Conservation (phyloP, 2,797 vertebrate species). For the Anomalospiza imberbis region DNA sequence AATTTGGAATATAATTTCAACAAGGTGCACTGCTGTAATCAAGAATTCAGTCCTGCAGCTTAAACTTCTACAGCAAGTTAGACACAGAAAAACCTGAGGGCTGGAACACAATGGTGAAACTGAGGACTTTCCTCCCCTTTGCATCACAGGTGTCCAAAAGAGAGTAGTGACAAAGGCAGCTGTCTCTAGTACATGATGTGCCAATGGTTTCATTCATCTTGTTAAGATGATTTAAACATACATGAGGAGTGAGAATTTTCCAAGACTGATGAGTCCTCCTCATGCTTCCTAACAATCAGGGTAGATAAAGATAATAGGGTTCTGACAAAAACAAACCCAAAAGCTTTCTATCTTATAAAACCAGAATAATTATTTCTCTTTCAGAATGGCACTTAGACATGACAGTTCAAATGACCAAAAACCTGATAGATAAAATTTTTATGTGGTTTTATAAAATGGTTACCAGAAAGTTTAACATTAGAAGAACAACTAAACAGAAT, state of each 20-base stretch:
- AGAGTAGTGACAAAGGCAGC: neutral
- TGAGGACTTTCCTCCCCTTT: neutral
- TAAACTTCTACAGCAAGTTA: neutral
- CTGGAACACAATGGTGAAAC: neutral
- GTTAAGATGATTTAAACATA: neutral
- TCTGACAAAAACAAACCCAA: neutral
- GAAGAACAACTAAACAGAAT: neutral
- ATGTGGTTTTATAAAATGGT: neutral
- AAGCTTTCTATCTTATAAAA: neutral
- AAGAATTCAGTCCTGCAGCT: neutral
- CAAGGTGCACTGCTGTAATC: neutral
- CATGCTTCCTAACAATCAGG: neutral
- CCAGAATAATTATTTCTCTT: neutral
- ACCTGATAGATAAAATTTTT: neutral
- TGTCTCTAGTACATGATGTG: neutral
- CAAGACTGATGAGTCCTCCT: neutral
- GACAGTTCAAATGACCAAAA: neutral
- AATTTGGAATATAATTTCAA: neutral
- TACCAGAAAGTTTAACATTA: neutral
- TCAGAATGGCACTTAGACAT: neutral
- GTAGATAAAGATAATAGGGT: neutral
- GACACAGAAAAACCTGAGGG: neutral
- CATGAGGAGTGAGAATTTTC: neutral
- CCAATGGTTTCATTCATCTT: neutral
- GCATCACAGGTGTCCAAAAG: neutral